Conservation (phyloP, 2,113 vertebrate species). For the Thryonomys swinderianus region DNA sequence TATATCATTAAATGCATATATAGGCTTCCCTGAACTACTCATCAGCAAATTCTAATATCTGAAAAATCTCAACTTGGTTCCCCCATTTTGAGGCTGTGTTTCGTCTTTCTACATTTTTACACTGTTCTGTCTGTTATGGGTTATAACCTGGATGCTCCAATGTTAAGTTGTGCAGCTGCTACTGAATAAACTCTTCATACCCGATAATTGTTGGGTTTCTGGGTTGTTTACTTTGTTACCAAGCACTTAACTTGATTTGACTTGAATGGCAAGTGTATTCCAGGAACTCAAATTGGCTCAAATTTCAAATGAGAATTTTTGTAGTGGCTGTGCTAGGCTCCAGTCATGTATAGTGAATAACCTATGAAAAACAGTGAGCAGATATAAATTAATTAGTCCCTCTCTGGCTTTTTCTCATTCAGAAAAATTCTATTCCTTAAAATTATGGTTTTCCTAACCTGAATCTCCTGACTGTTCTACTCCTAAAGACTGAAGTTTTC, state of each 20-base stretch:
- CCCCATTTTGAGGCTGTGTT: background rate
- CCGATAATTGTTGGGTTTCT: background rate
- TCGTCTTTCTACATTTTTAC: background rate
- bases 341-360: background rate
- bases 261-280: background rate
- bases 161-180: background rate
- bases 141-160: background rate
- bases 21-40: background rate
- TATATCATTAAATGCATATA: background rate
- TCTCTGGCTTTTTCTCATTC: background rate
- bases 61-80: background rate
- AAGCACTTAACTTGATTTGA: background rate
- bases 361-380: background rate
- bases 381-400: background rate
- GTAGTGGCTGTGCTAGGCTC: background rate
- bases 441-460: background rate
- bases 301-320: constrained; percentile 1
- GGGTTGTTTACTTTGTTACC: background rate
- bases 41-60: background rate
- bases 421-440: background rate
- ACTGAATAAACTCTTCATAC: background rate
- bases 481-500: background rate
- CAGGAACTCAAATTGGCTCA: background rate
- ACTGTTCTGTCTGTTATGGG: background rate
- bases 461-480: background rate